These are phyloP conservation scores for Orthonevra nobilis DNA, from an alignment of 2,888 invertebrate genomes.

Conservation along the genomic window DNA sequence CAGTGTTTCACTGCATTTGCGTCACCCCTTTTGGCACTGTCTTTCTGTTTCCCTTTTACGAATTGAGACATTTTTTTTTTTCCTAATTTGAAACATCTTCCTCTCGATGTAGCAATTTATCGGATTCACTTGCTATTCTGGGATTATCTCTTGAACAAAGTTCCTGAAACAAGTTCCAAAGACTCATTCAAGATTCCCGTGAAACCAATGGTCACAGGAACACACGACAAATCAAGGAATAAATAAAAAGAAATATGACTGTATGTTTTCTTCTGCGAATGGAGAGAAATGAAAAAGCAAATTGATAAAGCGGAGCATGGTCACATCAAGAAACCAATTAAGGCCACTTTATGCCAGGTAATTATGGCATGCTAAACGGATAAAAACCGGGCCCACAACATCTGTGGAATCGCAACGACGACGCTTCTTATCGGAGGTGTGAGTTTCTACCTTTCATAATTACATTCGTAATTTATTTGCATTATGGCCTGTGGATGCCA, in stretches of 20 bases:
- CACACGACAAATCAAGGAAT: no score
- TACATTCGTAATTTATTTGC: slow-evolving; percentile 70
- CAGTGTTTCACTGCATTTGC: background rate
- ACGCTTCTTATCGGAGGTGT: slow-evolving; percentile 70
- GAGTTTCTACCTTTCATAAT: slow-evolving; percentile 69
- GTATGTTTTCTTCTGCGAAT: background rate
- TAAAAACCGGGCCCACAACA: slow-evolving; percentile 64
- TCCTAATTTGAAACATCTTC: slow-evolving; percentile 45
- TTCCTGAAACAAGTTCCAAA: slow-evolving; percentile 27
- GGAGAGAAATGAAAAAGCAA: slow-evolving; percentile 41
- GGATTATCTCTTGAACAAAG: slow-evolving; percentile 56
- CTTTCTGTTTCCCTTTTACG: slow-evolving; percentile 29
- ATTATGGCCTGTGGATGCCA: background rate
- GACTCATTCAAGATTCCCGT: slow-evolving; percentile 42
- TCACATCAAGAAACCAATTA: slow-evolving; percentile 71
- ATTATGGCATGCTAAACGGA: slow-evolving; percentile 71
- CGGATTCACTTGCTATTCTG: slow-evolving; percentile 67
- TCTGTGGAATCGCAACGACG: slow-evolving; percentile 46
- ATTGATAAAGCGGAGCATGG: slow-evolving; percentile 70
- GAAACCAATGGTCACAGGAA: no score
- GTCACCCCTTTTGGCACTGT: background rate
- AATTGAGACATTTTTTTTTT: slow-evolving; percentile 57
- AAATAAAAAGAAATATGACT: no score
- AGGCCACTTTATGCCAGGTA: slow-evolving; percentile 71
- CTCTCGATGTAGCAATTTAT: slow-evolving; percentile 61